These are phyloP conservation scores for Heteractis magnifica DNA, from an alignment of 92 coral and sea anemone genomes.

Conservation along the genomic window DNA sequence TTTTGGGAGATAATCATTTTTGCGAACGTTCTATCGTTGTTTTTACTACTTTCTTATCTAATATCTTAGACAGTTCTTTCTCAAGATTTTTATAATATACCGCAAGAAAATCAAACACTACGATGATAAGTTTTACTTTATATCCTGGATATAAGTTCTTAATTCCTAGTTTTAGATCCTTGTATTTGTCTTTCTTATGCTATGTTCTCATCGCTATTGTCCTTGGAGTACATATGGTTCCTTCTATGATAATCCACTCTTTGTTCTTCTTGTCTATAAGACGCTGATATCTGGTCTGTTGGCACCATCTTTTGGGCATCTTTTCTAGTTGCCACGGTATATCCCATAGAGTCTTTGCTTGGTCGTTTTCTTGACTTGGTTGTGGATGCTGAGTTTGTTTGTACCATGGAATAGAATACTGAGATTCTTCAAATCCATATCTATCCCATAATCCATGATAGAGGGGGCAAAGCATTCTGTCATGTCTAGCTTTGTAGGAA, in stretches of 20 bases:
- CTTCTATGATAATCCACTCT: neutral
- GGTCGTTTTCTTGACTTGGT: too few species aligned
- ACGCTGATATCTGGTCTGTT: neutral
- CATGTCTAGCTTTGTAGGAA: too few species aligned
- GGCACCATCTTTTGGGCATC: neutral
- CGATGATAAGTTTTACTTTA: too few species aligned
- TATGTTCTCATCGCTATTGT: neutral
- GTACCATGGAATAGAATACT: neutral
- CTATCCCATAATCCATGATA: neutral
- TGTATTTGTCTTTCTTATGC: neutral
- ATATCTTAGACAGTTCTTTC: neutral
- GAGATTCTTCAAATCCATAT: neutral
- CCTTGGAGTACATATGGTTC: too few species aligned
- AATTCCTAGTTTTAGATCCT: neutral
- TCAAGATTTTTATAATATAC: too few species aligned
- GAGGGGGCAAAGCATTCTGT: too few species aligned
- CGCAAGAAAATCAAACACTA: too few species aligned
- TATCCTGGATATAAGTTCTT: too few species aligned
- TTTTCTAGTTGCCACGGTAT: too few species aligned
- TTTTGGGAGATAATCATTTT: too few species aligned
- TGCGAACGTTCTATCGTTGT: too few species aligned
- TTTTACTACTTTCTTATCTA: neutral
- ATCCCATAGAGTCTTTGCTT: too few species aligned
- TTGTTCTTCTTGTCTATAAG: neutral
- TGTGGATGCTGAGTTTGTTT: neutral